Evolutionary conservation across 2,113 vertebrate species (phyloP).

Genomic region (Falco punctatus): DNA sequence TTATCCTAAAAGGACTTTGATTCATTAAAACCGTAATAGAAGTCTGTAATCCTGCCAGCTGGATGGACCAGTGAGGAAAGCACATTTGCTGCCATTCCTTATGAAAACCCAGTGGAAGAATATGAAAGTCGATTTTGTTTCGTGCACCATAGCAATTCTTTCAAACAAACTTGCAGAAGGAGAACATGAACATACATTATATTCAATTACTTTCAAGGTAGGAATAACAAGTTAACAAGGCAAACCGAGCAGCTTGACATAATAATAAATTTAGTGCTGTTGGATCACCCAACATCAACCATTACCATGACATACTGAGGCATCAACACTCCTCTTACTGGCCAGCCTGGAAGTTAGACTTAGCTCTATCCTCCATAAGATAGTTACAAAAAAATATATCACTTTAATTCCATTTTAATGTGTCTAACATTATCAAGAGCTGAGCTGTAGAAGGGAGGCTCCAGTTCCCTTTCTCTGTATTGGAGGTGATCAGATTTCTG

Average conservation of each 20-base stretch:
- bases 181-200: background rate
- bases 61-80: background rate
- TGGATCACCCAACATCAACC: background rate
- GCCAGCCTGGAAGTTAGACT: background rate
- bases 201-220: background rate
- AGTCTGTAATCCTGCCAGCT: background rate
- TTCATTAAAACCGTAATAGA: background rate
- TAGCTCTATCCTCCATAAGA: background rate
- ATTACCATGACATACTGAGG: background rate
- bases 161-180: background rate
- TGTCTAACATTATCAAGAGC: background rate
- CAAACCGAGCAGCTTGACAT: background rate
- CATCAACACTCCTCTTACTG: background rate
- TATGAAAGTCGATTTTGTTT: background rate
- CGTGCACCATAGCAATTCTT: background rate
- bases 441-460: background rate
- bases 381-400: background rate
- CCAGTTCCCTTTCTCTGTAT: background rate
- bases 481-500: background rate
- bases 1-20: background rate
- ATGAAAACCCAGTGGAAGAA: background rate
- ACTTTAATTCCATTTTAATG: background rate
- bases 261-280: background rate
- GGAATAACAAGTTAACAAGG: background rate
- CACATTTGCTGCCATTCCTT: background rate